Evolutionary conservation across 2,888 invertebrate species (phyloP).

Genomic region (Chrysolina oricalcia): DNA sequence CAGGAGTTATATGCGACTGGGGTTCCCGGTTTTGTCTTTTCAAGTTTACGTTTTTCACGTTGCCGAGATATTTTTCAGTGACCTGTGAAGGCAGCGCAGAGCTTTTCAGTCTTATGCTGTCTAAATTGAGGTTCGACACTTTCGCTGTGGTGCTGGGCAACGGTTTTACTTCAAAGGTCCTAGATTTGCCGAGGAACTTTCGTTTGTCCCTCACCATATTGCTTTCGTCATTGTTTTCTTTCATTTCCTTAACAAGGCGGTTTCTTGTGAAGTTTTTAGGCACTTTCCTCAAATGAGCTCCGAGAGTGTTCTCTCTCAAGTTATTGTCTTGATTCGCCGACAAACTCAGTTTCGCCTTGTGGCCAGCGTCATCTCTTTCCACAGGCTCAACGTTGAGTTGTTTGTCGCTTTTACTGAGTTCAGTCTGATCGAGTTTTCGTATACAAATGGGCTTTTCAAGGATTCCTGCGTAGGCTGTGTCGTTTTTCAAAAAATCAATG

Average conservation of each 20-base stretch:
- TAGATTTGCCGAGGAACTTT: slow-evolving; percentile 56
- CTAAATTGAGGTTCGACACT: slow-evolving; percentile 62
- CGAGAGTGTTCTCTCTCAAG: slow-evolving; percentile 58
- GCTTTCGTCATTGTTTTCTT: slow-evolving; percentile 50
- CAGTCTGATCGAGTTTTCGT: slow-evolving; percentile 53
- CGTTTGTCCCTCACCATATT: slow-evolving; percentile 38
- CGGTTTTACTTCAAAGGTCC: slow-evolving; percentile 54
- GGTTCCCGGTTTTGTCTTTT: slow-evolving; percentile 17
- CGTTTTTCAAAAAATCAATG: slow-evolving; percentile 67
- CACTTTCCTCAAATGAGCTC: slow-evolving; percentile 64
- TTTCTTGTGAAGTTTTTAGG: slow-evolving; percentile 70
- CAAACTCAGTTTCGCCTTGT: slow-evolving; percentile 2
- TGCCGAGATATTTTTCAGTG: slow-evolving; percentile 65
- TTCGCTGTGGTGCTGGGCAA: slow-evolving; percentile 44
- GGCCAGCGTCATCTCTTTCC: background rate
- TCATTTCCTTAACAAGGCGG: slow-evolving; percentile 62
- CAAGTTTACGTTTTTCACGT: slow-evolving; percentile 47
- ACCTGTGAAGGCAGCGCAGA: slow-evolving; percentile 61
- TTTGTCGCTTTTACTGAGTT: slow-evolving; percentile 38
- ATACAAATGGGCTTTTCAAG: slow-evolving; percentile 57
- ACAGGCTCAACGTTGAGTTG: background rate
- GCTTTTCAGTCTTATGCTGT: slow-evolving; percentile 61
- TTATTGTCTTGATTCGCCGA: slow-evolving; percentile 55
- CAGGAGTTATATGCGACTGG: slow-evolving; percentile 20
- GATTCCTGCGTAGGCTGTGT: slow-evolving; percentile 61